Evolutionary conservation across 2,888 invertebrate species (phyloP).

Genomic region (Drosophila emarginata): DNA sequence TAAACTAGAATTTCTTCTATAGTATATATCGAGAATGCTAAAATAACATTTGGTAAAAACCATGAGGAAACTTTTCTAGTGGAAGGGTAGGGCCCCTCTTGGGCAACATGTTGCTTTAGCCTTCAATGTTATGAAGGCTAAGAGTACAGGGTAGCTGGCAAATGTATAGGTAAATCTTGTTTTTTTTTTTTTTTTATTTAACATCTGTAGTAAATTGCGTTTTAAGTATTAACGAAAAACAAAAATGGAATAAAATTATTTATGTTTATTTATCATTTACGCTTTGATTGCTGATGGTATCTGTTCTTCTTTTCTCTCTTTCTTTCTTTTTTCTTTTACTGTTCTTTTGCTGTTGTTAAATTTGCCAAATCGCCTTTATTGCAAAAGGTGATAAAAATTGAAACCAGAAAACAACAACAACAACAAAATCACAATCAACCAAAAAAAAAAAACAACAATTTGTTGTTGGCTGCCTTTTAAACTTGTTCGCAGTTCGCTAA

Average conservation of each 20-base stretch:
- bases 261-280: constrained; percentile 73
- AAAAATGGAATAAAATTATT: constrained; percentile 49
- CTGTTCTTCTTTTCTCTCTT: constrained; percentile 15
- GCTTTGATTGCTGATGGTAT: constrained; percentile 62
- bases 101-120: not conserved
- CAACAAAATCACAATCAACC: not conserved
- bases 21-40: no score
- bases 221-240: constrained; percentile 34
- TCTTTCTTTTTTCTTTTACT: not conserved
- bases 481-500: constrained; percentile 20
- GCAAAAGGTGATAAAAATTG: constrained; percentile 41
- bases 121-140: not conserved
- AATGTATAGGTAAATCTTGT: not conserved
- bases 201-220: constrained; percentile 51
- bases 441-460: constrained; percentile 24
- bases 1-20: no score
- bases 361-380: constrained; percentile 41
- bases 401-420: constrained; percentile 13
- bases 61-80: no score
- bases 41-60: no score
- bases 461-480: constrained; percentile 17
- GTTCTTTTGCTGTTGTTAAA: constrained; percentile 46
- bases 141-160: not conserved
- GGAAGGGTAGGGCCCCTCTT: not conserved
- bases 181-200: not conserved